These are phyloP conservation scores for Danio kyathit DNA, from an alignment of 2,797 vertebrate genomes.

Conservation along the genomic window DNA sequence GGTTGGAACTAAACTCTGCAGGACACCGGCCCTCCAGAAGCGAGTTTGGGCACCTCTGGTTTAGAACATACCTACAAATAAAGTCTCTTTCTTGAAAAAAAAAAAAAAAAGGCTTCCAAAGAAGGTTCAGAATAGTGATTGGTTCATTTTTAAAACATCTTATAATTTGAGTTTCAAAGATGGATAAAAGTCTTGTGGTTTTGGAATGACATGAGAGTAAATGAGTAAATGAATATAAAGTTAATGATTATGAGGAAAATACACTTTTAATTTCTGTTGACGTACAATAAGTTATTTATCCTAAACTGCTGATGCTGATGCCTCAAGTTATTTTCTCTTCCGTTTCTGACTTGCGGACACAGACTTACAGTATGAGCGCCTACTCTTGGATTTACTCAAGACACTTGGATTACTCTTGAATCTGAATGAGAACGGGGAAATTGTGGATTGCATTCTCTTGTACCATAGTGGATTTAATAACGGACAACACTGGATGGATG, in stretches of 20 bases:
- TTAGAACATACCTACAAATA: too few relatives aligned
- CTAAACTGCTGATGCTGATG: conserved; percentile 3
- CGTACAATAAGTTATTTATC: not conserved
- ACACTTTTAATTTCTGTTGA: conserved; percentile 3
- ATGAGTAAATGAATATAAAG: not conserved
- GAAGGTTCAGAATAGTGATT: too few relatives aligned
- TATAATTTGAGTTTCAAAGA: not conserved
- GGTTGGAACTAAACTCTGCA: too few relatives aligned
- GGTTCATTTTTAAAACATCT: not conserved
- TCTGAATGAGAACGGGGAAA: not conserved
- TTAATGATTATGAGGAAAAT: not conserved
- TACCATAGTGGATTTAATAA: not conserved
- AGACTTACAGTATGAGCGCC: not conserved
- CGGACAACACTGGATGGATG: conserved; percentile 9
- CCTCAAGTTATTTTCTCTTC: not conserved
- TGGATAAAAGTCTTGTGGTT: not conserved
- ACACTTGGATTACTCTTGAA: not conserved
- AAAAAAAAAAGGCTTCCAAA: too few relatives aligned
- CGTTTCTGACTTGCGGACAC: not conserved
- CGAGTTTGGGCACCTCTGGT: too few relatives aligned
- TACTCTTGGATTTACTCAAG: too few relatives aligned
- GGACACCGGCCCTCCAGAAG: too few relatives aligned
- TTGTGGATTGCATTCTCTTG: not conserved
- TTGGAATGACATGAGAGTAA: not conserved
- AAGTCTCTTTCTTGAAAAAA: too few relatives aligned